Evolutionary conservation across 2,113 vertebrate genomes (phyloP).

Genomic region (Tor tambroides): DNA sequence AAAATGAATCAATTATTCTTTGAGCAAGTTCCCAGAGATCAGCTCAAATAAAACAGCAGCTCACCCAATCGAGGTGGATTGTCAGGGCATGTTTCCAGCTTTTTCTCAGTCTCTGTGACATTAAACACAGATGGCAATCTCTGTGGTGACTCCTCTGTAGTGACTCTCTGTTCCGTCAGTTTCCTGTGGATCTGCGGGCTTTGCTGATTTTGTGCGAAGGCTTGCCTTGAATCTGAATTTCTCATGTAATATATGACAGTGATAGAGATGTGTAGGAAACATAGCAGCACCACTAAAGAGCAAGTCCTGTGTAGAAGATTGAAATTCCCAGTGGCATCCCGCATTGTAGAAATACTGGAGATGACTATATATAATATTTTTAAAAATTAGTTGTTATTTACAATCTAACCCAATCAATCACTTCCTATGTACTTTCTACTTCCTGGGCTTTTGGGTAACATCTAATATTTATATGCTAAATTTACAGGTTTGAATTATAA

Average conservation of each 20-base stretch:
- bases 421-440: too few relatives aligned
- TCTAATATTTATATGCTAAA: not conserved
- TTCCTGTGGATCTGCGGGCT: not conserved
- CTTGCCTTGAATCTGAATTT: conserved; percentile 71
- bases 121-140: not conserved
- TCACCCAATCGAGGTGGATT: conserved; percentile 74
- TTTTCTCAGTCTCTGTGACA: not conserved
- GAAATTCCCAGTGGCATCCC: conserved; percentile 68
- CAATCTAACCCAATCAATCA: not conserved
- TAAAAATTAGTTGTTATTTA: not conserved
- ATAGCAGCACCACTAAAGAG: conserved; percentile 84
- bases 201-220: conserved; percentile 72
- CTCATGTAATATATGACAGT: conserved; percentile 85
- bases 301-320: conserved; percentile 82
- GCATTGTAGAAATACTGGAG: conserved; percentile 56
- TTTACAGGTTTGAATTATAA: not conserved
- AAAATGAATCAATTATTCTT: too few relatives aligned
- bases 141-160: not conserved
- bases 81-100: conserved; percentile 70
- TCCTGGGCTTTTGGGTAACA: not conserved
- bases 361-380: too few relatives aligned
- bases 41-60: conserved; percentile 25
- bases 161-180: not conserved
- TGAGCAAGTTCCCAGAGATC: too few relatives aligned
- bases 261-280: conserved; percentile 84